Evolutionary conservation across 2,797 vertebrate genomes (phyloP).

Genomic region (Florisuga fusca): DNA sequence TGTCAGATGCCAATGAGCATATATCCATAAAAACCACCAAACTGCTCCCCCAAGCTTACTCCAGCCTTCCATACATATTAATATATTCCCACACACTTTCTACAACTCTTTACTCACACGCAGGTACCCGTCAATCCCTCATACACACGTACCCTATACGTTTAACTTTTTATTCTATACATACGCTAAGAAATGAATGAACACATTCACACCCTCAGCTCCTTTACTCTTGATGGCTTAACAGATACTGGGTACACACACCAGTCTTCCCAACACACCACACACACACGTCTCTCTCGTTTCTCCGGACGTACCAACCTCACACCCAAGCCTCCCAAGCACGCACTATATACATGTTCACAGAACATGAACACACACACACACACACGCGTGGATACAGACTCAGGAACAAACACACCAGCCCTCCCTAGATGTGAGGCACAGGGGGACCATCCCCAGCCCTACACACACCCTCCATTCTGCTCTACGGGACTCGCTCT

Average conservation of each 20-base stretch:
- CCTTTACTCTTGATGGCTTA: accelerated
- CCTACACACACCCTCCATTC: not conserved
- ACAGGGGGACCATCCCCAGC: not conserved
- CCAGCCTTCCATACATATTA: not conserved
- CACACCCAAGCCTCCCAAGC: not conserved
- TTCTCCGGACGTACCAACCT: accelerated
- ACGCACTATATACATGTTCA: accelerated
- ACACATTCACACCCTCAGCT: accelerated
- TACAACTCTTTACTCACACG: not conserved
- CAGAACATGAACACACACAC: too few relatives aligned
- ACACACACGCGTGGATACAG: accelerated
- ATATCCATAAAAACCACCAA: not conserved
- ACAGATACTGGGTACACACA: not conserved
- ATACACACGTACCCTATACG: accelerated
- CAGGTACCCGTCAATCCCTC: too few relatives aligned
- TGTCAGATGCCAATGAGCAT: not conserved
- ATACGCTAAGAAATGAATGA: accelerated
- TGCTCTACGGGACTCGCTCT: not conserved
- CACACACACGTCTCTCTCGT: not conserved
- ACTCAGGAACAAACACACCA: accelerated
- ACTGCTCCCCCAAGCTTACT: not conserved
- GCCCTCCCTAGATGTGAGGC: accelerated
- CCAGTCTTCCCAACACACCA: accelerated
- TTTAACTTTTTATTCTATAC: accelerated
- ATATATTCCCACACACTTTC: not conserved